These are phyloP conservation scores for Discoglossus pictus DNA, from an alignment of 2,797 vertebrate genomes.

Conservation along the genomic window DNA sequence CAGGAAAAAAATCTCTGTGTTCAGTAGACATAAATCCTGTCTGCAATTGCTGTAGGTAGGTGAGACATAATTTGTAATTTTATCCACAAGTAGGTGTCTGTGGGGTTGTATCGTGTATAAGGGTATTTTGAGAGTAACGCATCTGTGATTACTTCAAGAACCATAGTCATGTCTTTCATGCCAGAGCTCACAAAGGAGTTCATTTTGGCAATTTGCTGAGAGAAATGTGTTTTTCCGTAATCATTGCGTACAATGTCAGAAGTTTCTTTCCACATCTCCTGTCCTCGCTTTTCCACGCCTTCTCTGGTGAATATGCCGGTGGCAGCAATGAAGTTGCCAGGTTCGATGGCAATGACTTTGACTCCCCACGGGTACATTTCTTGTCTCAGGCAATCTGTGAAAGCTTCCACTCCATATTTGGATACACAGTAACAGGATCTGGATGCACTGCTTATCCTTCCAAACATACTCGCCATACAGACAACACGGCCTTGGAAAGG, in stretches of 20 bases:
- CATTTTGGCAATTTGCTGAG: conserved; percentile 69
- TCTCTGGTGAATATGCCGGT: conserved; percentile 77
- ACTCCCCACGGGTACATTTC: conserved; percentile 88
- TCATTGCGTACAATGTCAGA: conserved; percentile 68
- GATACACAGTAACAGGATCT: conserved; percentile 83
- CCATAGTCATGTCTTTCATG: conserved; percentile 66
- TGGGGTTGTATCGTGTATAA: conserved; percentile 77
- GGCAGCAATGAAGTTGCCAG: conserved; percentile 81
- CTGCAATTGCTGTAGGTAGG: conserved; percentile 76
- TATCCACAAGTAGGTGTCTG: conserved; percentile 82
- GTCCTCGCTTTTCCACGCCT: conserved; percentile 65
- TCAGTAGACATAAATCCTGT: conserved; percentile 73
- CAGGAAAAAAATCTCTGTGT: too few species aligned
- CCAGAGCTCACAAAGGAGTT: conserved; percentile 76
- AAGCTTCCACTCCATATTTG: conserved; percentile 82
- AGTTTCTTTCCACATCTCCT: conserved; percentile 77
- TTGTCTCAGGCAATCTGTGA: conserved; percentile 85
- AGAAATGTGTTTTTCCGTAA: conserved; percentile 76
- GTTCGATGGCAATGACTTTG: conserved; percentile 79
- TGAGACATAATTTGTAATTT: conserved; percentile 78
- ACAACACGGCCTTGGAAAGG: conserved; percentile 79
- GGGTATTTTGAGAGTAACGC: conserved; percentile 75
- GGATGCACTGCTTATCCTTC: conserved; percentile 73
- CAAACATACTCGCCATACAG: conserved; percentile 82
- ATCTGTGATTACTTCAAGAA: conserved; percentile 75